Percentiles rank a stretch among this genome's conserved stretches.
These are phyloP conservation scores for Drosophila leonis DNA, from an alignment of 2,888 invertebrate genomes.

Conservation along the genomic window DNA sequence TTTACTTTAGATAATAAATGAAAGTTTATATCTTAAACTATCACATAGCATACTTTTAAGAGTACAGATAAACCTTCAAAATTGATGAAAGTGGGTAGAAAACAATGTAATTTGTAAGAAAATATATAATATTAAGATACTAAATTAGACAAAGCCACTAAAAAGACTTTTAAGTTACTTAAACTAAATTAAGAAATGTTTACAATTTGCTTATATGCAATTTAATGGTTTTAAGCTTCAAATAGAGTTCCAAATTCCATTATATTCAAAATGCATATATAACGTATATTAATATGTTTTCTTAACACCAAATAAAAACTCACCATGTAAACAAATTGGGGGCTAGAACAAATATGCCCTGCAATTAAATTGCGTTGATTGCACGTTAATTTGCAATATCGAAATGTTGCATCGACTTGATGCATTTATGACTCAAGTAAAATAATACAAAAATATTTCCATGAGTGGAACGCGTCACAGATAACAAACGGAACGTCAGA, in stretches of 20 bases:
- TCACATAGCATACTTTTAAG: constrained; percentile 53
- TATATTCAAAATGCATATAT: not conserved
- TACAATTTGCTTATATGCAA: not conserved
- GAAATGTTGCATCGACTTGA: constrained; percentile 4
- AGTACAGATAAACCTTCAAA: constrained; percentile 6
- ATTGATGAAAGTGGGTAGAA: not conserved
- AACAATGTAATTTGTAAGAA: not conserved
- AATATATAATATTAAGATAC: no score
- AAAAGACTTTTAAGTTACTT: not conserved
- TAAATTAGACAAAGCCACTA: not conserved
- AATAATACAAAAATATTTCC: constrained; percentile 9
- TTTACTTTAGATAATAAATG: not conserved
- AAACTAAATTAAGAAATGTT: not conserved
- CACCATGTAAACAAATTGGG: constrained; percentile 43
- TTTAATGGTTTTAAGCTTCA: no score
- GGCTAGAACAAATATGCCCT: not conserved
- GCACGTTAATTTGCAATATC: constrained; percentile 9
- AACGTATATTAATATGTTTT: not conserved
- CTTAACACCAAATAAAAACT: constrained; percentile 25
- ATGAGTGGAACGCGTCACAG: constrained; percentile 25
- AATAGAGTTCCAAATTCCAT: not conserved
- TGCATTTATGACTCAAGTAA: constrained; percentile 33
- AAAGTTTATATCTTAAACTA: not conserved
- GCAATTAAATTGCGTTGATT: not conserved
- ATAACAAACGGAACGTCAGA: constrained; percentile 29